Evolutionary conservation across 1,140 invertebrate species (phyloP), one percentile per base, ranked within the genome.

Genomic region (Trichonephila clavipes): DNA sequence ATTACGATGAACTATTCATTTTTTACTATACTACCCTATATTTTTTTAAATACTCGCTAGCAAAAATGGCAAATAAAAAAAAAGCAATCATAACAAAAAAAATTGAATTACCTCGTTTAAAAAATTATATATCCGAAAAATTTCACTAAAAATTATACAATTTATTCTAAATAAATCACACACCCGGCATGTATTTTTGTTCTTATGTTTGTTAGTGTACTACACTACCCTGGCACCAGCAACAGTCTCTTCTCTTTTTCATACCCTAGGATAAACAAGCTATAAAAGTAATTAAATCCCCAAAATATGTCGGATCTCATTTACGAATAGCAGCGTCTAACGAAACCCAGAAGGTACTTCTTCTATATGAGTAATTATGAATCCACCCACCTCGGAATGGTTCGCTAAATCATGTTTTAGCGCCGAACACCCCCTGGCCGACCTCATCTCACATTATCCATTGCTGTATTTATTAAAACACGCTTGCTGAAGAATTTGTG

Each of bases 211-310:
- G 51, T 90, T 82, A 51, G 51, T 51, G 10, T 51, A 51, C 51
- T 12, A 51, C 51, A 82, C 69, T n/a, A 77, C 34, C n/a, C 62
- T 5, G 2, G 4, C 10, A 21, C n/a, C 18, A 62, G 85, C 58
- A 61, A 85, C 82, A 58, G 82, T 85, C 44, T 21, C 85, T 87
- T 88, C 87, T 59, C 88, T 77, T 77, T 81, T 77, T 77, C 88
- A 59, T 18, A 0, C 34, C 14, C 1, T 24, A 64, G 14, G 61
- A 77, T 82, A 91, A 83, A 82, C 44, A 58, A 81, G 72, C 83
- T 93, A 88, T 93, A 93, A 93, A 93, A 93, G 92, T 93, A 93
- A 93, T 93, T 93, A 93, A 93, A 93, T 82, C 92, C 85, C 92
- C 59, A 88, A 88, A 87, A 93, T 81, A 28, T 93, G 92, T 88